phyloP scores from a whole-genome alignment of 2,797 vertebrate species.

The Enteromius anoplus region DNA sequence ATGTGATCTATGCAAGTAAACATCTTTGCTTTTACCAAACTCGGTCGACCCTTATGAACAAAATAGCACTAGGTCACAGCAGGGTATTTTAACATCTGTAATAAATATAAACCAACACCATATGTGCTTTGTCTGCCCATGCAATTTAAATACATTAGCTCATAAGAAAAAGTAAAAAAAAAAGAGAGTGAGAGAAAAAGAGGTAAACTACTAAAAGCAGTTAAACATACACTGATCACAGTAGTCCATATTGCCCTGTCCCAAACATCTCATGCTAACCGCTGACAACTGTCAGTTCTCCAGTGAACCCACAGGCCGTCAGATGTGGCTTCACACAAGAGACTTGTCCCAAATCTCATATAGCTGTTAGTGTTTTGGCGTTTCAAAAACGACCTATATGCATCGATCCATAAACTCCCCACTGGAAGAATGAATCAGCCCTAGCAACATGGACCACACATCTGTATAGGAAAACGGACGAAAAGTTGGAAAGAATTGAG shows the following conservation, averaged over 20 bases:
- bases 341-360: conserved; percentile 59
- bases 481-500: conserved; percentile 68
- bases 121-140: conserved; percentile 38
- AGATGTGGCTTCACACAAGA: conserved; percentile 41
- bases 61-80: conserved; percentile 19
- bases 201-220: conserved; percentile 24
- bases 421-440: conserved; percentile 69
- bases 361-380: conserved; percentile 67
- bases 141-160: conserved; percentile 20
- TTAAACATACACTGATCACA: conserved; percentile 24
- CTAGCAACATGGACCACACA: conserved; percentile 65
- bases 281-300: conserved; percentile 37
- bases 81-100: conserved; percentile 27
- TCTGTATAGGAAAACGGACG: conserved; percentile 67
- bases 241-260: conserved; percentile 16
- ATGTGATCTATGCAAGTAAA: conserved; percentile 3
- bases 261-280: conserved; percentile 3
- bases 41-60: conserved; percentile 32
- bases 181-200: conserved; percentile 9
- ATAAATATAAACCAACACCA: conserved; percentile 37
- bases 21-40: conserved; percentile 21
- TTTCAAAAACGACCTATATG: conserved; percentile 62
- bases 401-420: conserved; percentile 60
- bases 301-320: conserved; percentile 39
- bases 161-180: not conserved